These are phyloP conservation scores for Circaetus cinerascens DNA, from an alignment of 2,113 vertebrate genomes.

Conservation along the genomic window DNA sequence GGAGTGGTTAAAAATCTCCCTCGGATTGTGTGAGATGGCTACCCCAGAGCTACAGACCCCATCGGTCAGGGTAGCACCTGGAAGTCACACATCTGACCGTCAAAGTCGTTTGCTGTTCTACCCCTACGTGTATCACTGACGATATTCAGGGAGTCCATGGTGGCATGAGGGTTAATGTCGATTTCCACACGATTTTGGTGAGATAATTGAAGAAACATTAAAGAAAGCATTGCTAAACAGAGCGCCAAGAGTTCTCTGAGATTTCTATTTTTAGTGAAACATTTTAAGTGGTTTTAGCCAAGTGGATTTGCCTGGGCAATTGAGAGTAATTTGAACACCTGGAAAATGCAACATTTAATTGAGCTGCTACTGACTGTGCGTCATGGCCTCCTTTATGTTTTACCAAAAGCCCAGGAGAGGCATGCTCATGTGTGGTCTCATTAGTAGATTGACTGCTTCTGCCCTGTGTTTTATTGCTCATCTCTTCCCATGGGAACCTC, in stretches of 20 bases:
- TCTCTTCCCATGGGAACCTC: constrained; percentile 30
- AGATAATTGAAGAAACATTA: background rate
- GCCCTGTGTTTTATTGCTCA: background rate
- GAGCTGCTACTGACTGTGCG: background rate
- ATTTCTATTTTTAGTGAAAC: background rate
- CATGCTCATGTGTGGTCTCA: constrained; percentile 28
- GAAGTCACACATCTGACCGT: background rate
- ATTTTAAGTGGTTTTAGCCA: background rate
- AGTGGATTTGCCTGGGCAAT: background rate
- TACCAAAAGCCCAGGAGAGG: background rate
- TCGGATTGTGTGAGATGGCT: rapidly evolving
- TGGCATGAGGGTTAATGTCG: background rate
- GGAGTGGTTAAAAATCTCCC: background rate
- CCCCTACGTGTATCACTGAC: rapidly evolving
- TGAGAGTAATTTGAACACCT: background rate
- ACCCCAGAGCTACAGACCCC: background rate
- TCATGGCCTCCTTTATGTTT: background rate
- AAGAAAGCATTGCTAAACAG: background rate
- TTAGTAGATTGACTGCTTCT: background rate
- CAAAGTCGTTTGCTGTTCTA: rapidly evolving
- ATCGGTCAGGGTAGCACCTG: background rate
- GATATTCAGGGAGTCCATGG: rapidly evolving
- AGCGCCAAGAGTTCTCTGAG: background rate
- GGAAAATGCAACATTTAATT: background rate
- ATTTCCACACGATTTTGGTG: background rate